These are phyloP conservation scores for Pristionchus fissidentatus DNA, from an alignment of 2,888 invertebrate species.

Conservation along the genomic window DNA sequence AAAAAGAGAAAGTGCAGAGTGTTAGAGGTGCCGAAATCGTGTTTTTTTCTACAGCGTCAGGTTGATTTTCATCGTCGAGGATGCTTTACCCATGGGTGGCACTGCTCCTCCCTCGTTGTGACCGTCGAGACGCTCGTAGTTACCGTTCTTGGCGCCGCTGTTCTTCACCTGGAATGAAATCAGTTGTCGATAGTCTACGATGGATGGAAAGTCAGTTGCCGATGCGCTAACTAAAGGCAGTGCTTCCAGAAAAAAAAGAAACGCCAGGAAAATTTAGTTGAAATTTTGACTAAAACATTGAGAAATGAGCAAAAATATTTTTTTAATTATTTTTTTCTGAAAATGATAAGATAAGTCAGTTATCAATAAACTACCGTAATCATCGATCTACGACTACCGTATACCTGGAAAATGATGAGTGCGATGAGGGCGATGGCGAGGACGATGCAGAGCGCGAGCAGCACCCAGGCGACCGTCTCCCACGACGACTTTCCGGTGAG, in stretches of 20 bases:
- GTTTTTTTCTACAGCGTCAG: not conserved
- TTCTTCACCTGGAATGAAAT: conserved; percentile 2
- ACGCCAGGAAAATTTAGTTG: too few relatives aligned
- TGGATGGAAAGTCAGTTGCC: too few relatives aligned
- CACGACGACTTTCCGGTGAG: conserved; percentile 63
- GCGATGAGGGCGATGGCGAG: conserved; percentile 61
- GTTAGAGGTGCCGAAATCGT: too few relatives aligned
- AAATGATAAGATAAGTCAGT: not conserved
- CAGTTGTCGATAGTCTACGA: too few relatives aligned
- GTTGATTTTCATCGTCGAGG: conserved; percentile 2
- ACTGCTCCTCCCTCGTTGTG: conserved; percentile 41
- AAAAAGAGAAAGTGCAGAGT: too few relatives aligned
- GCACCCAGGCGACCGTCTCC: conserved; percentile 66
- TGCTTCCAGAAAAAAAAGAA: too few relatives aligned
- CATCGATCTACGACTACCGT: too few relatives aligned
- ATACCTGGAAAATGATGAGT: conserved; percentile 61
- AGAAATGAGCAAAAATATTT: too few relatives aligned
- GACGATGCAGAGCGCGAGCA: conserved; percentile 62
- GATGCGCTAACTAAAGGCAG: too few relatives aligned
- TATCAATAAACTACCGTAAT: not conserved
- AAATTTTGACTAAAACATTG: too few relatives aligned
- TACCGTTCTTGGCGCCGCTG: not conserved
- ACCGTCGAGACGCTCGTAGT: conserved; percentile 61
- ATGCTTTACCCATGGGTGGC: conserved; percentile 14
- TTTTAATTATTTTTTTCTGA: too few relatives aligned